These are phyloP conservation scores for Lysandra coridon DNA, from an alignment of 2,888 invertebrate species.

Conservation along the genomic window DNA sequence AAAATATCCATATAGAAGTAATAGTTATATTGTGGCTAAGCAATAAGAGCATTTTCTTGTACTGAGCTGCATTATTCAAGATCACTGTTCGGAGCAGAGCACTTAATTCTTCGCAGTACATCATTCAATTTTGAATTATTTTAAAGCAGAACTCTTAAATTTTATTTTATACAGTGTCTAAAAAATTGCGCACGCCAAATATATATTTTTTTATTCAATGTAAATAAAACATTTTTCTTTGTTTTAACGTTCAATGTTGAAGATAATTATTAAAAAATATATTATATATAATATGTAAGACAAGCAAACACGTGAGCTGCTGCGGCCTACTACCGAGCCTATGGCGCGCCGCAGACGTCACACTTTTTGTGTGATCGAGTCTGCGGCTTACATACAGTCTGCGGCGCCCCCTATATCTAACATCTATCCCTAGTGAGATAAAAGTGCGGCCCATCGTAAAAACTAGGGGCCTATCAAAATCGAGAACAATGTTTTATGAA, in stretches of 20 bases:
- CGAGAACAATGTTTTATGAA: constrained; percentile 19
- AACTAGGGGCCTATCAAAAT: constrained; percentile 35
- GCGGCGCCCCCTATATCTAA: no score
- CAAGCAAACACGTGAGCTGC: not conserved
- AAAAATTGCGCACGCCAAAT: not conserved
- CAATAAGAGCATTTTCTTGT: constrained; percentile 46
- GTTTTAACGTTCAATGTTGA: not conserved
- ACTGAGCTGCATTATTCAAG: constrained; percentile 45
- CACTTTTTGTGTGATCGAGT: no score
- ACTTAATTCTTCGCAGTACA: constrained; percentile 38
- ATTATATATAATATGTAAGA: not conserved
- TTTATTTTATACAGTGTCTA: not conserved
- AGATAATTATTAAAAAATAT: not conserved
- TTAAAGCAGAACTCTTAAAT: constrained; percentile 10
- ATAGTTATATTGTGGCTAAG: constrained; percentile 33
- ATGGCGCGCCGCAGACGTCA: no score
- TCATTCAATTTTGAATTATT: constrained; percentile 29
- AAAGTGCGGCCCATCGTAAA: constrained; percentile 31
- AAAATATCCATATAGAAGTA: not conserved
- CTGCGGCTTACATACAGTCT: no score
- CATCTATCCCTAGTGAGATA: not conserved
- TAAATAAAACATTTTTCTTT: not conserved
- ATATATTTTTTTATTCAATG: not conserved
- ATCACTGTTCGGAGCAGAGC: constrained; percentile 39
- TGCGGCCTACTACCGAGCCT: no score